Base-by-base conservation (phyloP, 2,888 invertebrate species). In the Coecobrya sp. region DNA sequence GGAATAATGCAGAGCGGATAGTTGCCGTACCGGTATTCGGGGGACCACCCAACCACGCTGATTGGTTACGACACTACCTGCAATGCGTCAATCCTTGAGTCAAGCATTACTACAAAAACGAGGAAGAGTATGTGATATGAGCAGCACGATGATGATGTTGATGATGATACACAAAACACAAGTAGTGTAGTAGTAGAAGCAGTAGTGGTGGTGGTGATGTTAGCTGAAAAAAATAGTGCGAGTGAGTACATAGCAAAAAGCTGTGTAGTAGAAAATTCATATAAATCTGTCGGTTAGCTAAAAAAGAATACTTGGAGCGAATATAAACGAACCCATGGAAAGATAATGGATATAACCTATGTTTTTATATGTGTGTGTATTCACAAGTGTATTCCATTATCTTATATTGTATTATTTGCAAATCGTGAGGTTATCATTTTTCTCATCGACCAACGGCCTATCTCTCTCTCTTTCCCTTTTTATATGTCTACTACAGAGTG, bases 21-120 rank as follows among this genome's bases (percentile, higher is more conserved):
- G 92, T 81, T 92, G 92, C 76, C 84, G 92, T 89, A 70, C 89
- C 89, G 89, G 89, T 68, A 82, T 86, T 86, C 88, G 89, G 86
- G 91, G 88, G 87, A 88, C 85, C 85, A 92, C 88, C 85, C 87
- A 89, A 76, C 86, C 25, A 22, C 86, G 85, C 96, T 97, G 97
- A 97, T 98, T 97, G 97, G 97, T 96, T 96, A 96, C 96, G 96
- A 97, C 82, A 97, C 97, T 97, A 97, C 97, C 98, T 97, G 97
- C 97, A 97, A 97, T 97, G 97, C 97, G 97, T 97, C 97, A 97
- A 96, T 96, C 96, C 95, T 95, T 95, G 95, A 94, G 93, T 94
- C 86, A 86, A 76, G 76, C 55, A 82, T 59, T 70, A 84, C 84
- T 59, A 70, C 70, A 90, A 76, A 90, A 85, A 81, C 65, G 52